Percentiles rank a stretch among this genome's conserved stretches.
These are phyloP conservation scores for Microcaecilia unicolor DNA, from an alignment of 2,797 vertebrate species.

Conservation along the genomic window DNA sequence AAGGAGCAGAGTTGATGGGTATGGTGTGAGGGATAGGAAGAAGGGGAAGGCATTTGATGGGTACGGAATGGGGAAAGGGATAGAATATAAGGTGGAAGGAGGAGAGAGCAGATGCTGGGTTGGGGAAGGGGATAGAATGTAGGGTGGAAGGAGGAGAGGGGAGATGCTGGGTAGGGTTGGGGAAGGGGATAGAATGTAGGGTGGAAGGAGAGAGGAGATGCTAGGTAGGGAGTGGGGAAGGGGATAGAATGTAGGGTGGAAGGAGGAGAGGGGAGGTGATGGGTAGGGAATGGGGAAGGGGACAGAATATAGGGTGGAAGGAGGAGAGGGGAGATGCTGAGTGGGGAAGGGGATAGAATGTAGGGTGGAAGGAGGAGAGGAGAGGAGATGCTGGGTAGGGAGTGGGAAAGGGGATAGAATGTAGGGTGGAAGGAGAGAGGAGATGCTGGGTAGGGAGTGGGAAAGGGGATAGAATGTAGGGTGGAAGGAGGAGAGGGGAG, in stretches of 20 bases:
- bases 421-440: neutral
- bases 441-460: neutral
- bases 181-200: too few relatives aligned
- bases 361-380: neutral
- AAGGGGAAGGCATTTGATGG: too few relatives aligned
- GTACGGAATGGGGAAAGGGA: too few relatives aligned
- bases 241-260: neutral
- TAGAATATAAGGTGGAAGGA: too few relatives aligned
- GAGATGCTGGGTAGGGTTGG: too few relatives aligned
- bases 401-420: neutral
- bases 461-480: neutral
- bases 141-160: too few relatives aligned
- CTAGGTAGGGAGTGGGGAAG: too few relatives aligned
- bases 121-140: fast-evolving
- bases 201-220: neutral
- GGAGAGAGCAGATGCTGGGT: too few relatives aligned
- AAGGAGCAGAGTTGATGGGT: too few relatives aligned
- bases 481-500: neutral
- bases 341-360: too few relatives aligned
- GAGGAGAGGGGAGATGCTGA: neutral
- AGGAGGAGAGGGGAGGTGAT: too few relatives aligned
- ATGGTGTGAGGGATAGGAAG: too few relatives aligned
- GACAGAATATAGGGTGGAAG: fast-evolving
- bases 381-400: neutral
- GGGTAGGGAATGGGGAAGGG: neutral